Base-by-base conservation (phyloP, 2,888 invertebrate genomes). In the Amblyteles armatorius region DNA sequence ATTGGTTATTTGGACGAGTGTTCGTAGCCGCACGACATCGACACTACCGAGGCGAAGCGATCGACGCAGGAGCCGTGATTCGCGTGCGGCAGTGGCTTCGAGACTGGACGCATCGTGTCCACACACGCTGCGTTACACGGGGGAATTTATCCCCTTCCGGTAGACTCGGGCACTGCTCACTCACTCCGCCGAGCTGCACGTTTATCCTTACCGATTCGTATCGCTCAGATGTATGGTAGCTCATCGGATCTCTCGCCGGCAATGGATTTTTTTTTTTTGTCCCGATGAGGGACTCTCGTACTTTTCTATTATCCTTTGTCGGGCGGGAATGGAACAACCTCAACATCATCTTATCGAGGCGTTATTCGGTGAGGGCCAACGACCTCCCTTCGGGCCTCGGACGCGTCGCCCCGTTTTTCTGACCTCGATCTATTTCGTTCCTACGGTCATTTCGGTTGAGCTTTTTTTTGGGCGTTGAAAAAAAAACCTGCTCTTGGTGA, bases 21-120 rank as follows among this genome's bases (percentile, higher is more conserved):
- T 22, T 44, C 5, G 16, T 50, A 16, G 19, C 22, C 16, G 36
- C 44, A 65, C 40, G 63, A 71, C 48, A 63, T 40, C n/a, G 26
- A 79, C 33, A 55, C 36, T 19, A 48, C 36, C 26, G 55, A 80
- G 22, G 76, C 48, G 29, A 77, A 73, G 36, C 48, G 63, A 74
- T 79, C n/a, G 0, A 72, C 77, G 76, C 71, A 69, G 55, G 68
- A 44, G 55, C 81, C 81, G 72, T 78, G 87, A 60, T 81, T 84
- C 89, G 88, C 86, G 88, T 79, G 84, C 86, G 87, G 86, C 85
- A 82, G 88, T 86, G 86, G 87, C 87, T 90, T 88, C 88, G 85
- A 89, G 90, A 92, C 91, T 92, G 91, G 90, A 89, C 89, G 87
- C 88, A 84, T 86, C 86, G 86, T 87, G 87, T 88, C 87, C 89